Conservation (phyloP, 35 echinoderm and acorn worm genomes). For the Ptychodera flava region DNA sequence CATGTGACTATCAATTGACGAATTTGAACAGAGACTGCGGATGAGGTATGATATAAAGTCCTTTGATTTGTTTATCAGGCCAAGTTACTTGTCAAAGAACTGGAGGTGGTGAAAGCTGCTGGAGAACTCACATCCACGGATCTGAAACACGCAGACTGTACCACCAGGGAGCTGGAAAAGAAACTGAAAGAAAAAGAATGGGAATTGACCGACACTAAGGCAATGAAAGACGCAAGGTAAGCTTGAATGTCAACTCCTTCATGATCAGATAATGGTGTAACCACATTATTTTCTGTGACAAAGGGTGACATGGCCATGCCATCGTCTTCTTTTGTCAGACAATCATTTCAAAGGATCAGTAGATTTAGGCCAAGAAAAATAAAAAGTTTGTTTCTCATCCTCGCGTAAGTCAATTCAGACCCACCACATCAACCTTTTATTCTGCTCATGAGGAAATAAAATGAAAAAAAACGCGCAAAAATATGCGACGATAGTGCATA, state of each 20-base stretch:
- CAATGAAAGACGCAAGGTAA: constrained; percentile 86
- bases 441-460: too few species aligned
- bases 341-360: too few species aligned
- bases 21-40: too few species aligned
- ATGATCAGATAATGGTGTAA: not conserved
- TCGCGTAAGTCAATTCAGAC: too few species aligned
- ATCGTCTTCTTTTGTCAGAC: not conserved
- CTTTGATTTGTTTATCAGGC: too few species aligned
- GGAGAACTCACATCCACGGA: constrained; percentile 44
- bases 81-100: constrained; percentile 74
- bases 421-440: too few species aligned
- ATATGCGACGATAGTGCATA: too few species aligned
- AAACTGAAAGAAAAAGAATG: constrained; percentile 86
- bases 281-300: not conserved
- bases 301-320: not conserved
- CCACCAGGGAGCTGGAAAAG: constrained; percentile 42
- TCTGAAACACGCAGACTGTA: constrained; percentile 40
- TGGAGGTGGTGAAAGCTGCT: constrained; percentile 67
- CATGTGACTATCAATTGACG: too few species aligned
- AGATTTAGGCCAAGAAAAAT: too few species aligned
- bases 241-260: not conserved
- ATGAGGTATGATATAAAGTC: too few species aligned
- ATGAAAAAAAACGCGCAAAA: too few species aligned
- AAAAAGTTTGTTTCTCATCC: too few species aligned
- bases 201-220: constrained; percentile 61